Percentiles rank a stretch among this genome's conserved stretches.
Conservation (phyloP, 2,888 invertebrate species). For the Sesia apiformis region DNA sequence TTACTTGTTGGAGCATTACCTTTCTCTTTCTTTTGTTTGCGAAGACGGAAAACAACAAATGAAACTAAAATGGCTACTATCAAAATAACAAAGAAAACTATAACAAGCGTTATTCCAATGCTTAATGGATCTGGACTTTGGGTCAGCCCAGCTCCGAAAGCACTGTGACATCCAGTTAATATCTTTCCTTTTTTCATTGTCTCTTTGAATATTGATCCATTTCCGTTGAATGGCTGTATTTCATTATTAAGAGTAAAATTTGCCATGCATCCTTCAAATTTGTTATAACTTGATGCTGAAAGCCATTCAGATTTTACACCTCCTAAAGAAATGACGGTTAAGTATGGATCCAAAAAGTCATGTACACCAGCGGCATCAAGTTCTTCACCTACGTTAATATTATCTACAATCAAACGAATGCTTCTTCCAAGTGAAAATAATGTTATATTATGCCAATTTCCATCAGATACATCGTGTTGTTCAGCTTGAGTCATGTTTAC, state of each 20-base stretch:
- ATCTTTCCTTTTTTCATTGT: constrained; percentile 83
- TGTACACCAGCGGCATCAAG: constrained; percentile 90
- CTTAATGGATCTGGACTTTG: constrained; percentile 90
- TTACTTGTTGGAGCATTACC: constrained; percentile 78
- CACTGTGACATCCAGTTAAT: constrained; percentile 82
- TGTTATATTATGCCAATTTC: constrained; percentile 92
- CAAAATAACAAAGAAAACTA: constrained; percentile 93
- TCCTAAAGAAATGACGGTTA: constrained; percentile 87
- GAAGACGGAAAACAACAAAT: constrained; percentile 92
- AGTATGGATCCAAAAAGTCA: constrained; percentile 92
- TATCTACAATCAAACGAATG: constrained; percentile 82
- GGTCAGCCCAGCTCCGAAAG: constrained; percentile 83
- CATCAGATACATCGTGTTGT: constrained; percentile 80
- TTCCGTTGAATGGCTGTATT: constrained; percentile 91
- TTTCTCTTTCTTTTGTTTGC: constrained; percentile 91
- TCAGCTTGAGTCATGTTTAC: constrained; percentile 88
- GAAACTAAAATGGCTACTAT: constrained; percentile 92
- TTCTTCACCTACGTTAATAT: constrained; percentile 84
- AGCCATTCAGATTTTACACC: constrained; percentile 80
- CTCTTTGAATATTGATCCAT: constrained; percentile 86
- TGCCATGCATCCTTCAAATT: constrained; percentile 91
- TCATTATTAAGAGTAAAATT: constrained; percentile 93
- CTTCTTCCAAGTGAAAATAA: constrained; percentile 81
- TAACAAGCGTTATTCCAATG: constrained; percentile 94
- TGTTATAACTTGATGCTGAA: constrained; percentile 69